These are phyloP conservation scores for Lasioglossum malachurum DNA, from an alignment of 2,888 invertebrate species.

Conservation along the genomic window DNA sequence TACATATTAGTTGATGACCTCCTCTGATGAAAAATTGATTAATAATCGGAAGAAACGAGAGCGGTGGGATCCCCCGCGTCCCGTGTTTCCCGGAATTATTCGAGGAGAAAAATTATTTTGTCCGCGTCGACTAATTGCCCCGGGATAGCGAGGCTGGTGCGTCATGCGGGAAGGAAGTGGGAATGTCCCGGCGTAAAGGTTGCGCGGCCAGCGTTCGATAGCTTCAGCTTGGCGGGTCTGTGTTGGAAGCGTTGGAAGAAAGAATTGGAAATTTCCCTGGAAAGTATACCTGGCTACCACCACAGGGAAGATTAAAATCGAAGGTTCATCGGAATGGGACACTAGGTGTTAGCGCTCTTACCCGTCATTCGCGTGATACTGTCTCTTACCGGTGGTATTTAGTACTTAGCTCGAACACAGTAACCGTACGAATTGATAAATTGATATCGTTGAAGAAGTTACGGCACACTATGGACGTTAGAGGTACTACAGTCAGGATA, in stretches of 20 bases:
- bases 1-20: no score
- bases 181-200: constrained; percentile 23
- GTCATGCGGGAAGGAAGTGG: constrained; percentile 24
- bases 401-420: not conserved
- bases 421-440: not conserved
- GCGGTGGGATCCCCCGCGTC: not conserved
- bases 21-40: not conserved
- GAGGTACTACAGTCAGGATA: not conserved
- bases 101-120: no score
- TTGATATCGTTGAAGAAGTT: not conserved
- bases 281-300: not conserved
- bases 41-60: constrained; percentile 27
- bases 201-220: constrained; percentile 5
- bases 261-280: not conserved
- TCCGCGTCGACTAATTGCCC: constrained; percentile 6
- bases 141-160: constrained; percentile 5
- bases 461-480: not conserved
- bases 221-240: not conserved
- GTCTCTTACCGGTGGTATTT: not conserved
- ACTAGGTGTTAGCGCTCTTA: not conserved
- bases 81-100: constrained; percentile 8
- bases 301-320: not conserved
- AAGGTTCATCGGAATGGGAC: not conserved
- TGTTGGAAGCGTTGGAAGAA: not conserved
- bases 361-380: not conserved